Conservation (phyloP, 2,888 invertebrate genomes). For the Drosophila flavopinicola region DNA sequence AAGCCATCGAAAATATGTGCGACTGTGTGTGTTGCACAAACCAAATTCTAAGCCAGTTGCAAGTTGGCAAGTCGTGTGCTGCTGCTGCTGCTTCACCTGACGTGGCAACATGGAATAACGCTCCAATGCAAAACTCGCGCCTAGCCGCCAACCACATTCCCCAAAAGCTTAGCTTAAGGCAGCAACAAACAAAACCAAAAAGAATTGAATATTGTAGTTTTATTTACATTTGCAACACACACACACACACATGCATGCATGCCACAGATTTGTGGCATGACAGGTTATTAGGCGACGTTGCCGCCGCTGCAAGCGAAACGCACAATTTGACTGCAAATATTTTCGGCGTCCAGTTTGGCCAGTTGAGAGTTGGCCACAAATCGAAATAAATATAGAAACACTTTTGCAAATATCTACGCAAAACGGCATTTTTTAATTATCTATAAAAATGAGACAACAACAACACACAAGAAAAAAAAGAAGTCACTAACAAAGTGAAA, state of each 20-base stretch:
- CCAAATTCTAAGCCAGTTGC: slow-evolving; percentile 67
- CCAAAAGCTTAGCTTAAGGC: slow-evolving; percentile 38
- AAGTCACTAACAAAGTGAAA: slow-evolving; percentile 50
- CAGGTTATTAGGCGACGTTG: slow-evolving; percentile 81
- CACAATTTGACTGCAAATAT: slow-evolving; percentile 67
- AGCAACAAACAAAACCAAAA: slow-evolving; percentile 41
- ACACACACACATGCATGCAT: slow-evolving; percentile 18
- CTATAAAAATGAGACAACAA: slow-evolving; percentile 41
- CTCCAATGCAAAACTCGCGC: slow-evolving; percentile 67
- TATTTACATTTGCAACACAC: slow-evolving; percentile 67
- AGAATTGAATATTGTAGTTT: slow-evolving; percentile 65
- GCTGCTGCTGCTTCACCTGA: slow-evolving; percentile 75
- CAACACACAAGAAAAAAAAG: slow-evolving; percentile 18
- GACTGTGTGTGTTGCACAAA: slow-evolving; percentile 30
- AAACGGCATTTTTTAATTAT: slow-evolving; percentile 54
- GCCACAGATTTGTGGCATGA: slow-evolving; percentile 78
- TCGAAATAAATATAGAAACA: slow-evolving; percentile 36
- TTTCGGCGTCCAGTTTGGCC: slow-evolving; percentile 65
- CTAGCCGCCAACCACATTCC: slow-evolving; percentile 68
- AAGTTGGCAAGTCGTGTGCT: slow-evolving; percentile 27
- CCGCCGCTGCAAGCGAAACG: slow-evolving; percentile 61
- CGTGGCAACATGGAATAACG: slow-evolving; percentile 71
- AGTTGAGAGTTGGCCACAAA: slow-evolving; percentile 61
- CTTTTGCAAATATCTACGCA: slow-evolving; percentile 43
- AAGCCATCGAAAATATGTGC: slow-evolving; percentile 50